Evolutionary conservation across 2,888 invertebrate species (phyloP).

Genomic region (Drosophila imparisetae): DNA sequence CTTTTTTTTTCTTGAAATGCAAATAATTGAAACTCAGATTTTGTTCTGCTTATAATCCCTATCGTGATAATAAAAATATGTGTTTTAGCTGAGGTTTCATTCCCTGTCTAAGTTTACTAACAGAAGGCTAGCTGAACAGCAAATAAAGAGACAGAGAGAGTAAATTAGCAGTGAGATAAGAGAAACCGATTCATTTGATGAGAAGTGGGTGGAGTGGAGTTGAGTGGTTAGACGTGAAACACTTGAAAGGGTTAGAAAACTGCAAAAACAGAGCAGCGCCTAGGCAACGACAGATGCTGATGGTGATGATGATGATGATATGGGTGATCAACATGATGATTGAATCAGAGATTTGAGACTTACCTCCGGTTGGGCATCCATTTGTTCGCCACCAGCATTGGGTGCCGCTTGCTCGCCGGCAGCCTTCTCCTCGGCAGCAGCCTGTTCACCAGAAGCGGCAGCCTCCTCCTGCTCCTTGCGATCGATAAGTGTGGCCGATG

Average conservation of each 20-base stretch:
- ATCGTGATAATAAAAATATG: neutral
- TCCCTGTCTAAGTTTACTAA: slow-evolving; percentile 20
- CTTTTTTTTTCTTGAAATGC: neutral
- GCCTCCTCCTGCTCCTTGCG: slow-evolving; percentile 87
- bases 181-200: slow-evolving; percentile 22
- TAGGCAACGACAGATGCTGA: slow-evolving; percentile 39
- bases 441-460: slow-evolving; percentile 61
- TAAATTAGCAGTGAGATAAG: slow-evolving; percentile 5
- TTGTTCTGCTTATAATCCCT: neutral
- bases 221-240: slow-evolving; percentile 39
- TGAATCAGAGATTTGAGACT: slow-evolving; percentile 45
- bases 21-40: neutral
- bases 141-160: slow-evolving; percentile 17
- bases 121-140: slow-evolving; percentile 4
- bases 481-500: slow-evolving; percentile 93
- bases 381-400: slow-evolving; percentile 85
- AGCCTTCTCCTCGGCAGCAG: slow-evolving; percentile 81
- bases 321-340: slow-evolving; percentile 13
- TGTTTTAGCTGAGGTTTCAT: slow-evolving; percentile 38
- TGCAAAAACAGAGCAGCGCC: slow-evolving; percentile 30
- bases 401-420: slow-evolving; percentile 62
- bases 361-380: slow-evolving; percentile 86
- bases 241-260: slow-evolving; percentile 43
- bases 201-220: slow-evolving; percentile 9
- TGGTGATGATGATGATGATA: slow-evolving; percentile 13